These are phyloP conservation scores for Turnix velox DNA, from an alignment of 2,113 vertebrate species.

Conservation along the genomic window DNA sequence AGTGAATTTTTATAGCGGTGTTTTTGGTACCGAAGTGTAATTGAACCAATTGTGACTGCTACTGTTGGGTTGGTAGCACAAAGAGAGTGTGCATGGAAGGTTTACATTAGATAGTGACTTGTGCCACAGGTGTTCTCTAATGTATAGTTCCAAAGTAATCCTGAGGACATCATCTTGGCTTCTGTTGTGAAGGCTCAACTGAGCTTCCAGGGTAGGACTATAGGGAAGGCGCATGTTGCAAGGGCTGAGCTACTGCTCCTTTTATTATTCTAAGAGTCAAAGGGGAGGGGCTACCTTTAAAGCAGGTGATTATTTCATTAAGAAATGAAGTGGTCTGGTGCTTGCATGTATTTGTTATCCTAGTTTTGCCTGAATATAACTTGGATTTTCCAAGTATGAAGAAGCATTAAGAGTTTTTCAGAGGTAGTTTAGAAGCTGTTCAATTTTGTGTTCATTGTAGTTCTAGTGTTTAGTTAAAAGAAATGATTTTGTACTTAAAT, in stretches of 20 bases:
- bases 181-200: not conserved
- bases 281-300: not conserved
- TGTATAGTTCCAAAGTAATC: not conserved
- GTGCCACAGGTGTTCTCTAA: not conserved
- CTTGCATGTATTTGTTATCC: not conserved
- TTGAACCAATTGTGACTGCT: not conserved
- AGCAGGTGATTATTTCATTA: not conserved
- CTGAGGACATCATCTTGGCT: not conserved
- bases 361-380: not conserved
- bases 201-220: not conserved
- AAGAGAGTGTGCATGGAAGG: not conserved
- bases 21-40: not conserved
- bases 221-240: rapidly evolving
- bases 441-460: not conserved
- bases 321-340: not conserved
- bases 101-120: not conserved
- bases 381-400: not conserved
- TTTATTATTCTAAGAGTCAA: not conserved
- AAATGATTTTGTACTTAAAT: not conserved
- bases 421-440: not conserved
- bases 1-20: not conserved
- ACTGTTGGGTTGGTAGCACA: not conserved
- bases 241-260: not conserved
- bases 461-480: not conserved
- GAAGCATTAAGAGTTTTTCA: not conserved